phyloP scores from a whole-genome alignment of 2,113 vertebrate species.

The Carlito syrichta region DNA sequence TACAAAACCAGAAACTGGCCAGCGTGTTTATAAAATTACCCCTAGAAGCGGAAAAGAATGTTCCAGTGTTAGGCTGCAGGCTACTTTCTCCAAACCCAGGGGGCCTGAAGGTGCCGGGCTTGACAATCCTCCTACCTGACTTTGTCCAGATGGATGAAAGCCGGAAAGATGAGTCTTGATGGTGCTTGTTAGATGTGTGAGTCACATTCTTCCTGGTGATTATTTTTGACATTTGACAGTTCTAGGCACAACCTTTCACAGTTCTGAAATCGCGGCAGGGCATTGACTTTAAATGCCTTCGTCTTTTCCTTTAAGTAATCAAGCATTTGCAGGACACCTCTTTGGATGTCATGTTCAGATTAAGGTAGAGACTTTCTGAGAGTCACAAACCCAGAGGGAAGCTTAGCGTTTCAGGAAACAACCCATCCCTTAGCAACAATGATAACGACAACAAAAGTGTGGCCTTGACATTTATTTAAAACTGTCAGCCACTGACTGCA shows the following conservation, averaged over 20 bases:
- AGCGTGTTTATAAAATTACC: neutral
- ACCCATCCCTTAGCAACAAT: neutral
- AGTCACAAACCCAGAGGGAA: neutral
- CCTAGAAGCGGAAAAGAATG: neutral
- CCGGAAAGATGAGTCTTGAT: constrained; percentile 71
- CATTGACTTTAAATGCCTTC: constrained; percentile 54
- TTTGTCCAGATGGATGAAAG: constrained; percentile 71
- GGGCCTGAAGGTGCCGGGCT: neutral
- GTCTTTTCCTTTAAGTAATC: constrained; percentile 43
- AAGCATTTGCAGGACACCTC: neutral
- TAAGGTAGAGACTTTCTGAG: neutral
- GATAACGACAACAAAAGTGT: neutral
- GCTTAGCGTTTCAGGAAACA: neutral
- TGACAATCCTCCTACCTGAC: neutral
- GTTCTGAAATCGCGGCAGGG: constrained; percentile 52
- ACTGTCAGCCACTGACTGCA: neutral
- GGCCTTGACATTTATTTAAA: neutral
- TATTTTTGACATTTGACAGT: constrained; percentile 71
- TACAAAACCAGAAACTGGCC: neutral
- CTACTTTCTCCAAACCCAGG: neutral
- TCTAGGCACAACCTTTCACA: constrained; percentile 47
- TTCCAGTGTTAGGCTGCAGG: neutral
- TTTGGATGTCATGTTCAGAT: constrained; percentile 22
- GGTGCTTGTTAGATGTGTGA: constrained; percentile 50
- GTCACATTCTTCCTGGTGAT: constrained; percentile 53